Evolutionary conservation across 2,113 vertebrate genomes (phyloP), one percentile per base, ranked within the genome.

Genomic region (Eolophus roseicapilla): DNA sequence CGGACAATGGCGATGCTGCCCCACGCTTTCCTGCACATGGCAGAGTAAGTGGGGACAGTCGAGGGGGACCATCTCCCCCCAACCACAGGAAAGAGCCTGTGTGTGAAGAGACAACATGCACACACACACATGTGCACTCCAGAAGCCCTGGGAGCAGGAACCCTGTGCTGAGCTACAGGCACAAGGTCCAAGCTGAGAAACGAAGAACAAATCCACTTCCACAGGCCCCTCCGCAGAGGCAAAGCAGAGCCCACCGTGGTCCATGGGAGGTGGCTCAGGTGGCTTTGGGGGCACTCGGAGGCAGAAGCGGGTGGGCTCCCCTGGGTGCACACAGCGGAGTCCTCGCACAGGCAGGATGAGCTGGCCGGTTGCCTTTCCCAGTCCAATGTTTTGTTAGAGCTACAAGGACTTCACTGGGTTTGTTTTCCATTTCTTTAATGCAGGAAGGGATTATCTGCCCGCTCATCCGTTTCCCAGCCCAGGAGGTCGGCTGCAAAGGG

Each of bases 221-320:
- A 15, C 65, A 67, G 64, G 28, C 29, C 25, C 21, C 43, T 17
- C 11, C 0, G 6, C 74, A 65, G 62, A 55, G 19, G 15, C 50
- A 0, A 37, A 29, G 33, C 4, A 1, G 2, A 78, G 50, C 25
- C 44, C 6, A 7, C 13, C 19, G 1, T 0, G 4, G 64, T 37
- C 55, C 1, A 1, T 4, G 8, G 74, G n/a, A 57, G 1, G 2
- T 3, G 60, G 43, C 71, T 77, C 6, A 2, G 68, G 33, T 2
- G 2, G 60, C 70, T 76, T 16, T 17, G 27, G 55, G n/a, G 88
- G 59, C 52, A 13, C 44, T 27, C 0, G 3, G 41, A 64, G 57
- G 47, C 63, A 49, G 68, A 18, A 25, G n/a, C 4, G 0, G 37
- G 20, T 21, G 46, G 46, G 83, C 69, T 23, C 50, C 78, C 74